Base-by-base conservation (phyloP, 2,797 vertebrate genomes). In the Psittacula derbiana region DNA sequence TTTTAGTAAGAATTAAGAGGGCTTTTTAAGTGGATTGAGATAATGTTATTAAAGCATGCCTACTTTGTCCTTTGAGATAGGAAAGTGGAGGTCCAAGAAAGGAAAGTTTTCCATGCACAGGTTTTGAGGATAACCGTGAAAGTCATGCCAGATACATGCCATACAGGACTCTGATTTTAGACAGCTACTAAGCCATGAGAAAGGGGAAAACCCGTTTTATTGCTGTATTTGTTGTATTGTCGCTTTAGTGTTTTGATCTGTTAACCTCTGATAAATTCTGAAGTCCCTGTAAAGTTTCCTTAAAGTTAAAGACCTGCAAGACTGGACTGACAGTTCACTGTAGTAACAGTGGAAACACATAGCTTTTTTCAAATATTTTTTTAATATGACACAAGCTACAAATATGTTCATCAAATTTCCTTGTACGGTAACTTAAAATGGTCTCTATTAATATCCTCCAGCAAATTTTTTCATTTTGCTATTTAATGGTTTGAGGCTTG, bases 51-150 rank as follows among this genome's bases (percentile, higher is more conserved):
- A 93, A 86, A 88, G 64, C 44, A 41, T 90, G 57, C 80, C 41
- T 91, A 46, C 88, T 96, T 92, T 93, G 58, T 94, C 70, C 95
- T 79, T 87, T 70, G 82, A 97, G 89, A 69, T 79, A 90, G 81
- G 44, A 55, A 73, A 80, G 67, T 52, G 40, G 60, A 94, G 65
- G 72, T 80, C 57, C 72, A 73, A 79, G 47, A 73, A 66, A 80
- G 49, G 36, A 90, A 81, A 85, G 30, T 67, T 90, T 91, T 93
- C 86, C 33, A 15, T 92, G 24, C 33, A 25, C 2, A 1, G 24
- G 44, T 92, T 88, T 86, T 88, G 60, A 91, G 70, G 15, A 52
- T 86, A 90, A 73, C 50, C 0, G 1, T 33, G 60, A 93, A 97
- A 91, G 25, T 82, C 58, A 72, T 95, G 79, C 79, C 92, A 91